Percentiles rank a stretch among this genome's conserved stretches.
Evolutionary conservation across 37 sponge, comb jelly and placozoan genomes (phyloP).

Genomic region (Ephydatia muelleri): DNA sequence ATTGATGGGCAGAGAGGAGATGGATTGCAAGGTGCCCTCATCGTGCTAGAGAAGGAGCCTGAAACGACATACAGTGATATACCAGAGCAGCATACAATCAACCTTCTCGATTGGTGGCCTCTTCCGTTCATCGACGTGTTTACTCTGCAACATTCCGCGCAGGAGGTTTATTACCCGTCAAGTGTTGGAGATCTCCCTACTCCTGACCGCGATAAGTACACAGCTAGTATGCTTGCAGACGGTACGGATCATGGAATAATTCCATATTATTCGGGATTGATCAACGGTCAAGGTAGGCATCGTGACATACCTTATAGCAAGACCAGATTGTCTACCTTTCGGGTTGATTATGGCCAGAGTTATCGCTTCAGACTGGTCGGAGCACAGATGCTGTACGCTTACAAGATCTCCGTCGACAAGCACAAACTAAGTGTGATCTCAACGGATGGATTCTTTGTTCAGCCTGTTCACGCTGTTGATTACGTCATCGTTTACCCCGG

Average conservation of each 20-base stretch:
- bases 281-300: slow-evolving; percentile 59
- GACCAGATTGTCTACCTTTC: slow-evolving; percentile 40
- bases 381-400: slow-evolving; percentile 52
- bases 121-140: slow-evolving; percentile 34
- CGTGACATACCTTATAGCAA: slow-evolving; percentile 23
- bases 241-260: slow-evolving; percentile 33
- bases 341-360: slow-evolving; percentile 35
- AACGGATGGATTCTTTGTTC: slow-evolving; percentile 59
- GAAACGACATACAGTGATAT: slow-evolving; percentile 7
- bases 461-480: slow-evolving; percentile 45
- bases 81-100: slow-evolving; percentile 42
- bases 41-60: slow-evolving; percentile 34
- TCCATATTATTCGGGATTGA: slow-evolving; percentile 50
- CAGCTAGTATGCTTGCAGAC: slow-evolving; percentile 2
- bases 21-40: slow-evolving; percentile 53
- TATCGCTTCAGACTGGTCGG: slow-evolving; percentile 79
- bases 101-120: slow-evolving; percentile 50
- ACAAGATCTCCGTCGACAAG: slow-evolving; percentile 60
- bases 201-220: slow-evolving; percentile 17
- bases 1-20: slow-evolving; percentile 37
- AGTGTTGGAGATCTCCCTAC: slow-evolving; percentile 31
- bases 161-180: slow-evolving; percentile 6
- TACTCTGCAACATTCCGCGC: slow-evolving; percentile 6
- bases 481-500: slow-evolving; percentile 65
- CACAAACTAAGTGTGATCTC: slow-evolving; percentile 70